A percentile compares a stretch with the other conserved stretches of the same genome.
These are phyloP conservation scores for Siniperca scherzeri DNA, from an alignment of 2,797 vertebrate species.

Conservation along the genomic window DNA sequence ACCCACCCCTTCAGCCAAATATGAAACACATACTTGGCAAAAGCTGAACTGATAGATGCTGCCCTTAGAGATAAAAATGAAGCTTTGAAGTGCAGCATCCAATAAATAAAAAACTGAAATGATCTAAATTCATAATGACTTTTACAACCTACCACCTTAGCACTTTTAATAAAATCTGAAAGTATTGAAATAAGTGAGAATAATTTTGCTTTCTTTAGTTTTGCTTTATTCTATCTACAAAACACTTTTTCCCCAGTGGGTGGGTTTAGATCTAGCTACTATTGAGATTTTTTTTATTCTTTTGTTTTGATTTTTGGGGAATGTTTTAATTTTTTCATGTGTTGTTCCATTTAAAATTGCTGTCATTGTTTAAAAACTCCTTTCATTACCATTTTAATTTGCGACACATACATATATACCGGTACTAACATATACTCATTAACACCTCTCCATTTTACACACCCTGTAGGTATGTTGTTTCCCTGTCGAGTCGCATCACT, in stretches of 20 bases:
- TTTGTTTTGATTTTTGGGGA: conserved; percentile 58
- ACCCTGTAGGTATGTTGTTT: conserved; percentile 74
- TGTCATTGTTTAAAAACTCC: conserved; percentile 73
- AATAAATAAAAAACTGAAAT: conserved; percentile 53
- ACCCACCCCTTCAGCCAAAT: conserved; percentile 69
- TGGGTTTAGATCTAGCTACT: conserved; percentile 66
- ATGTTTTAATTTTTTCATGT: conserved; percentile 71
- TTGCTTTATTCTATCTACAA: conserved; percentile 23
- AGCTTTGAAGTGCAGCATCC: conserved; percentile 62
- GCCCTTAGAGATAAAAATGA: conserved; percentile 67
- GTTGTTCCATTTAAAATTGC: conserved; percentile 71
- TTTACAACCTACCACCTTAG: conserved; percentile 40
- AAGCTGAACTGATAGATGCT: conserved; percentile 72
- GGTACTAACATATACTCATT: conserved; percentile 78
- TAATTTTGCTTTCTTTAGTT: conserved; percentile 50
- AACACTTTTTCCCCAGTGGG: conserved; percentile 52
- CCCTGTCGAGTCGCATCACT: conserved; percentile 74
- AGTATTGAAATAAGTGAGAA: conserved; percentile 24
- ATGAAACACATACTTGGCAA: conserved; percentile 74
- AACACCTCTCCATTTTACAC: conserved; percentile 77
- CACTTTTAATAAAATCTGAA: conserved; percentile 34
- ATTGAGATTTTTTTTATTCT: conserved; percentile 35
- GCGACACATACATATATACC: conserved; percentile 58
- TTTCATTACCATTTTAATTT: conserved; percentile 78
- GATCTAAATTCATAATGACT: conserved; percentile 58